Evolutionary conservation across 1,140 invertebrate genomes (phyloP).

Genomic region (Trachelipus rathkii): DNA sequence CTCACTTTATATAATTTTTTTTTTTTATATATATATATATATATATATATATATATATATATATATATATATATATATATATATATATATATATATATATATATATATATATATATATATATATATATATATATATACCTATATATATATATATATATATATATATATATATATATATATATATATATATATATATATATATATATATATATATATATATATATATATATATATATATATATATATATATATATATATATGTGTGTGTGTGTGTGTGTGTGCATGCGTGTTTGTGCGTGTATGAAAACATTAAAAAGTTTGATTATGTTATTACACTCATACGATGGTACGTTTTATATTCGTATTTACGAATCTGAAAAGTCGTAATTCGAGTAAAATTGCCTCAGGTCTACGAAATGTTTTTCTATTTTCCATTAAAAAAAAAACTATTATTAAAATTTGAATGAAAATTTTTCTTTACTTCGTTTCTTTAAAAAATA

Average conservation of each 20-base stretch:
- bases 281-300: too few species aligned
- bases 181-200: constrained; percentile 12
- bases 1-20: too few species aligned
- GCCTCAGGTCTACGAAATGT: too few species aligned
- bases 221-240: background rate
- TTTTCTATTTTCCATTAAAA: too few species aligned
- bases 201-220: constrained; percentile 12
- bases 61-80: constrained; percentile 20
- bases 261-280: background rate
- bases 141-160: background rate
- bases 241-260: background rate
- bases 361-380: too few species aligned
- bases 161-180: constrained; percentile 13
- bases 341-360: background rate
- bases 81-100: background rate
- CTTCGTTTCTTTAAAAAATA: too few species aligned
- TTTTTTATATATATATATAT: constrained; percentile 4
- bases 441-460: too few species aligned
- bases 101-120: background rate
- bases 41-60: constrained; percentile 19
- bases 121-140: background rate
- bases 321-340: background rate
- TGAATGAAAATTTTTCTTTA: too few species aligned
- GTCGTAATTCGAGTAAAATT: too few species aligned
- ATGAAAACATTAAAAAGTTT: too few species aligned